A percentile compares a stretch with the other conserved stretches of the same genome.
Evolutionary conservation across 2,797 vertebrate genomes (phyloP).

Genomic region (Pipistrellus kuhlii): DNA sequence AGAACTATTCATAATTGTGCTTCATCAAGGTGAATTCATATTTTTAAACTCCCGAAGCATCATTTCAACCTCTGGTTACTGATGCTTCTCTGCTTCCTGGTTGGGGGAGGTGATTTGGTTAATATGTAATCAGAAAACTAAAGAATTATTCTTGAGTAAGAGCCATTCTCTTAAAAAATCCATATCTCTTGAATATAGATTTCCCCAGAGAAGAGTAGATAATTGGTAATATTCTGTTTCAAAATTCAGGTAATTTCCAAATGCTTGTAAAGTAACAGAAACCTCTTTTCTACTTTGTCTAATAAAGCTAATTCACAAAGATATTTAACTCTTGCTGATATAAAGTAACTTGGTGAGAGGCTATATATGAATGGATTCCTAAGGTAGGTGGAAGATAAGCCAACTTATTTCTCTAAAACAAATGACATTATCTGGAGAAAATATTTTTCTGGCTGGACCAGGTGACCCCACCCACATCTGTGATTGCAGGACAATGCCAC

Average conservation of each 20-base stretch:
- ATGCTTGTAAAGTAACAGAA: slow-evolving; percentile 24
- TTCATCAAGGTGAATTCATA: not conserved
- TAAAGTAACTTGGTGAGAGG: not conserved
- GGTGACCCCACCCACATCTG: not conserved
- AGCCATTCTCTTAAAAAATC: not conserved
- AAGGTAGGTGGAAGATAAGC: not conserved
- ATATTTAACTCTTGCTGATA: not conserved
- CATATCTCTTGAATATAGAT: not conserved
- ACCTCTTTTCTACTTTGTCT: not conserved
- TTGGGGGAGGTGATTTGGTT: not conserved
- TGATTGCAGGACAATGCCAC: not conserved
- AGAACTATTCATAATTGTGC: not conserved
- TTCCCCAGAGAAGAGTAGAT: not conserved
- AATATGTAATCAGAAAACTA: not conserved
- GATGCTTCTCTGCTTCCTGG: not conserved
- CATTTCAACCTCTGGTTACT: not conserved
- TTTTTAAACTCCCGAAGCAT: not conserved
- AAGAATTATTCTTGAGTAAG: not conserved
- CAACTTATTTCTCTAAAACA: not conserved
- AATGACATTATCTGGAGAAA: not conserved
- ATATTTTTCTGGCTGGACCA: not conserved
- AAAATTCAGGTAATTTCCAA: slow-evolving; percentile 44
- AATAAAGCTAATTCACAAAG: slow-evolving; percentile 1
- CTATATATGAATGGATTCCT: not conserved
- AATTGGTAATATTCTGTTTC: not conserved